Evolutionary conservation across 1,140 invertebrate species (phyloP).

Genomic region (Formica selysi): DNA sequence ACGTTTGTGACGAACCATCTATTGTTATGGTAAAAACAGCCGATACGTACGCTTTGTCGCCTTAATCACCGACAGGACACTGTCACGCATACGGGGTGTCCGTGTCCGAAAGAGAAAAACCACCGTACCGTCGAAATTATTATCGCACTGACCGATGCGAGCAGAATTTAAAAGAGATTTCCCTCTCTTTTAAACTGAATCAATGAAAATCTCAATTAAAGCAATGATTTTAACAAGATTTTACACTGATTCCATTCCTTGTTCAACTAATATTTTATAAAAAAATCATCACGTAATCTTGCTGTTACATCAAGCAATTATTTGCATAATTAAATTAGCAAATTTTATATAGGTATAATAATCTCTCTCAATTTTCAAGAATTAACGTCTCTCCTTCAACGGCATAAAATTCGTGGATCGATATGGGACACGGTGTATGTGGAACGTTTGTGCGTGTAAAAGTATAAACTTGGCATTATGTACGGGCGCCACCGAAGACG

Average conservation of each 20-base stretch:
- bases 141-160: neutral
- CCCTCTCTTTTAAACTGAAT: too few species aligned
- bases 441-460: constrained; percentile 15
- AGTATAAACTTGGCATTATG: constrained; percentile 52
- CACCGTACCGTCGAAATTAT: neutral
- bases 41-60: constrained; percentile 55
- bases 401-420: constrained; percentile 26
- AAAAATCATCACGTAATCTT: too few species aligned
- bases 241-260: too few species aligned
- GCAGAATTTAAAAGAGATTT: neutral
- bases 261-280: too few species aligned
- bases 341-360: neutral
- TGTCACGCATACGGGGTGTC: constrained; percentile 39
- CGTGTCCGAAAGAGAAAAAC: neutral
- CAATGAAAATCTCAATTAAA: too few species aligned
- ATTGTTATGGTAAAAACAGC: constrained; percentile 78
- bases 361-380: neutral
- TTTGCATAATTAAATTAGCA: neutral
- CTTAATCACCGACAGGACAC: constrained; percentile 59
- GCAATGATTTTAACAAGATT: too few species aligned
- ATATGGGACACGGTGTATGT: constrained; percentile 1
- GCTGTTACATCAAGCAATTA: neutral
- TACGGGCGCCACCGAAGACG: constrained; percentile 44
- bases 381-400: neutral
- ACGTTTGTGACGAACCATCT: constrained; percentile 69